Base-by-base conservation (phyloP, 1,140 invertebrate genomes). In the Acromyrmex heyeri region DNA sequence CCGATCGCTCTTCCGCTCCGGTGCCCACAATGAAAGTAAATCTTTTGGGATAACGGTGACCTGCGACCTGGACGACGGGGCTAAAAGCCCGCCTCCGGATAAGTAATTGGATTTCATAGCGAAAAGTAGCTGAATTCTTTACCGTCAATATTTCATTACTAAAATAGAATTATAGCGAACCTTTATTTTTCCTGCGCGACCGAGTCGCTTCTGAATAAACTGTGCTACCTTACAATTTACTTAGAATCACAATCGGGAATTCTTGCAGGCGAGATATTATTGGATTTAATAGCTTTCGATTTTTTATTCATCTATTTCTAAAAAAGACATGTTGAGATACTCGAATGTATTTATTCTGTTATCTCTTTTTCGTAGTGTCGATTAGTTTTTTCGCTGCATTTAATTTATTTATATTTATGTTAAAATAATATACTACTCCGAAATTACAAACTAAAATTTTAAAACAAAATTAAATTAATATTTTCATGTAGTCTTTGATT, bases 31-130 rank as follows among this genome's bases (percentile, higher is more conserved):
- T 83, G 79, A 83, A 75, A 83, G 79, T 83, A 83, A 83, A 83
- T 83, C 79, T 83, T 83, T 16, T 69, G 79, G 67, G 79, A 82
- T 82, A 82, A 82, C 67, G 55, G 69, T 73, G 69, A 82, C 79
- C 67, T 55, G 69, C 64, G 50, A 81, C 48, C 50, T 81, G 64
- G 30, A 70, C 77, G 69, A 61, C 70, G 55, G 64, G n/a, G 55
- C 79, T 44, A 72, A 59, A 72, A 34, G 67, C 67, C 55, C 24
- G 24, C 79, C 64, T 18, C 79, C 24, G 67, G 55, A 18, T 72
- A 82, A 82, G 79, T 82, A 82, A 82, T 82, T 82, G 79, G 69
- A 82, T 82, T 82, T 73, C 55, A 73, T 18, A 38, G 38, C 67
- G 53, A 57, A 82, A 82, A 61, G 55, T 82, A 59, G 67, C 38